These are phyloP conservation scores for Ivindomyrus marchei DNA, from an alignment of 2,113 vertebrate species.

Conservation along the genomic window DNA sequence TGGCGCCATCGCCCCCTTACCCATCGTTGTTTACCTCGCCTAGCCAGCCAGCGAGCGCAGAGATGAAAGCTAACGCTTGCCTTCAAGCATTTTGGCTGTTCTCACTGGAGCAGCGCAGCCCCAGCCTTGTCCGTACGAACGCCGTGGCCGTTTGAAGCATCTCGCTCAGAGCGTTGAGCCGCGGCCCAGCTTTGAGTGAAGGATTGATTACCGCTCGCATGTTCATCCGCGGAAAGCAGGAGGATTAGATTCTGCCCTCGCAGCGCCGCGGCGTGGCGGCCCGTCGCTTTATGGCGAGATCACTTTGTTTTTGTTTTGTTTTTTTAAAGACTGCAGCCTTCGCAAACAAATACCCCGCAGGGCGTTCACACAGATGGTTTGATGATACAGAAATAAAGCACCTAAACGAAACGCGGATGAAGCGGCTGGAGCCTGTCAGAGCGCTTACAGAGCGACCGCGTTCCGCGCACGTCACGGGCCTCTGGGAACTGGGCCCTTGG, in stretches of 20 bases:
- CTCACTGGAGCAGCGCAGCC: not conserved
- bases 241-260: constrained; percentile 9
- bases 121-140: not conserved
- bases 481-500: not conserved
- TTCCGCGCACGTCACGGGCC: not conserved
- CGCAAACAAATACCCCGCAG: not conserved
- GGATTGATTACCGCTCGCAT: not conserved
- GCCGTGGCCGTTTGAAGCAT: constrained; percentile 2
- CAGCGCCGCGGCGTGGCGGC: not conserved
- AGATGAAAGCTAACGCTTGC: constrained; percentile 9
- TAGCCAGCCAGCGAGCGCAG: not conserved
- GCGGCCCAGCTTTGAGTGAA: not conserved
- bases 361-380: not conserved
- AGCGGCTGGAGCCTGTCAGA: not conserved
- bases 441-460: not conserved
- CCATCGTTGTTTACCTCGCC: not conserved
- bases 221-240: not conserved
- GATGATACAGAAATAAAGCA: not conserved
- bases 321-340: not conserved
- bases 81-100: constrained; percentile 13
- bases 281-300: not conserved
- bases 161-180: not conserved
- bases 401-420: not conserved
- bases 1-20: not conserved
- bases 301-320: not conserved